Evolutionary conservation across 1,140 invertebrate species (phyloP), one percentile per base, ranked within the genome.

Genomic region (Sminthurinus signatus): DNA sequence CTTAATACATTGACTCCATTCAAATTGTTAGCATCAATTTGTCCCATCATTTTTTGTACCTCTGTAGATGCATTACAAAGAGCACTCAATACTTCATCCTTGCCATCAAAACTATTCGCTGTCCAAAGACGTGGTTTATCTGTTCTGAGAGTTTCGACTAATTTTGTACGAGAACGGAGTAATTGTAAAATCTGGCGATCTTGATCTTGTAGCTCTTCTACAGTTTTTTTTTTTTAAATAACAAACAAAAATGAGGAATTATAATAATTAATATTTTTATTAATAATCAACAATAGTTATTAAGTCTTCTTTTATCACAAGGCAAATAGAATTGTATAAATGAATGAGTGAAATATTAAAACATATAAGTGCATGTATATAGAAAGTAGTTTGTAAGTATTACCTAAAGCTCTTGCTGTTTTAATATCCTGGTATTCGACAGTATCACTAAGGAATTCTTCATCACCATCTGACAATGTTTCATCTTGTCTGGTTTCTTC

Each of bases 161-260:
- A 15, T 57, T 63, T 68, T 31, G 36, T 12, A 5, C 54, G 8
- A 19, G 36, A 42, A 8, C 36, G 15, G 2, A 56, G 21, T 36
- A 56, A 19, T 5, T 27, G n/a, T 25, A 69, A 15, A 27, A 72
- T 66, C 43, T 72, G 67, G 36, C 44, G 62, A 50, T 72, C 70
- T 19, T 66, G 58, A 36, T 72, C 67, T 48, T 68, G 67, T 31
- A 72, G 43, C 54, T 72, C 64, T 46, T 72, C 70, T 69, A 36
- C n/a, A 64, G n/a, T n/a, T n/a, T n/a, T n/a, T n/a, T n/a, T n/a
- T n/a, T n/a, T n/a, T n/a, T 15, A 29, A 62, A 36, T 44, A 32
- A 46, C 5, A 32, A 63, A 60, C 23, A 39, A 27, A 55, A 48
- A 29, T 46, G n/a, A n/a, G n/a, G n/a, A n/a, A n/a, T n/a, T n/a